Evolutionary conservation across 2,797 vertebrate species (phyloP).

Genomic region (Acanthopagrus latus): DNA sequence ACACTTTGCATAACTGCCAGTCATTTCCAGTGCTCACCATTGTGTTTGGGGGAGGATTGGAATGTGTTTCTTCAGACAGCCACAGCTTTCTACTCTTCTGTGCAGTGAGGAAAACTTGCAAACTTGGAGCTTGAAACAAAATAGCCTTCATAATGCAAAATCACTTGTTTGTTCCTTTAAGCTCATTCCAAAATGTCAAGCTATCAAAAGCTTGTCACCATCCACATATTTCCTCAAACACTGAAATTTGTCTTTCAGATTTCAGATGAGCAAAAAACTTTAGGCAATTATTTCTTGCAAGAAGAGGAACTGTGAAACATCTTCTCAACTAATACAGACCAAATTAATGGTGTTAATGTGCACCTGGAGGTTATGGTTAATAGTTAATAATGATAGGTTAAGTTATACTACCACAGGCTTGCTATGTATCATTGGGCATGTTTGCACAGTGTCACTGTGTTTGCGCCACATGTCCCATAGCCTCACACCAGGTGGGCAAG

Average conservation of each 20-base stretch:
- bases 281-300: not conserved
- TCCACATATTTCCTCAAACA: not conserved
- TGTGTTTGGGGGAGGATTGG: not conserved
- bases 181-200: not conserved
- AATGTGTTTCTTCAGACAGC: not conserved
- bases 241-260: not conserved
- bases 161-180: not conserved
- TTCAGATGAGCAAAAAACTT: not conserved
- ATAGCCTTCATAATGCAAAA: not conserved
- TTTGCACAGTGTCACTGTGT: conserved; percentile 28
- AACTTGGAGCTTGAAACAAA: not conserved
- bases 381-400: no score
- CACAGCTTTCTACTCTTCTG: not conserved
- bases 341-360: not conserved
- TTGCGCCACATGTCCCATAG: conserved; percentile 18
- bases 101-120: not conserved
- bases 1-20: not conserved
- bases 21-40: not conserved
- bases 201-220: not conserved
- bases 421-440: conserved; percentile 1
- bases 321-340: not conserved
- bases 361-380: not conserved
- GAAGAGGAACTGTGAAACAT: conserved; percentile 23
- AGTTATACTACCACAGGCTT: not conserved
- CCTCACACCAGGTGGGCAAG: conserved; percentile 17